Evolutionary conservation across 2,797 vertebrate species (phyloP), one percentile per base, ranked within the genome.

Genomic region (Gymnodraco acuticeps): DNA sequence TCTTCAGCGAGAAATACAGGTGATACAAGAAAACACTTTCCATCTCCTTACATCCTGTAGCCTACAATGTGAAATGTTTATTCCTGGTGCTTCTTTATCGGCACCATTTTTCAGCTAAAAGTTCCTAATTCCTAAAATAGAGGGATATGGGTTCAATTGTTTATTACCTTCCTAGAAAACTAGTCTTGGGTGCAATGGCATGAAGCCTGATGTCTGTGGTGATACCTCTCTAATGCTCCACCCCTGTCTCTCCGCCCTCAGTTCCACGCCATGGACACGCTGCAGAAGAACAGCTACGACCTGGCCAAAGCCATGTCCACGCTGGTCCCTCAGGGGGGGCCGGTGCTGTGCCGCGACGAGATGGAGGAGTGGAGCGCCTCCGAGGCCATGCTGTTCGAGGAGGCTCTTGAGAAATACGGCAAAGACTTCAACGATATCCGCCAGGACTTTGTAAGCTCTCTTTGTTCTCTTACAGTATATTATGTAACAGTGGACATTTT

Each of bases 311-410:
- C 98, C 77, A 98, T 98, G 97, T 96, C 97, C 4, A 98, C 96
- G 1, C 93, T 99, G 88, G 98, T 98, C 53, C 98, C 98, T 3
- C 98, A 98, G 92, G 98, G 97, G 0, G 97, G 97, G 0, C 98
- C 97, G 0, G 97, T 99, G 77, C 92, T 99, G 4, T 99, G 98
- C 85, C 94, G 98, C 0, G 98, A 99, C 2, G 98, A 99, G 94
- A 99, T 99, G 98, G 98, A 99, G 85, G 98, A 99, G 80, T 99
- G 98, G 98, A 98, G 97, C 0, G 97, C 98, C 10, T 98, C 97
- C 0, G 97, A 98, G 88, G 98, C 98, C 81, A 98, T 98, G 96
- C 92, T 98, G 1, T 99, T 99, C 6, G 98, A 99, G 78, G 98
- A 99, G 84, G 97, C 98, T 0, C 92, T 99, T 76, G 97, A 99